Evolutionary conservation across 1,140 invertebrate species (phyloP), one percentile per base, ranked within the genome.

Genomic region (Drosophila lini): DNA sequence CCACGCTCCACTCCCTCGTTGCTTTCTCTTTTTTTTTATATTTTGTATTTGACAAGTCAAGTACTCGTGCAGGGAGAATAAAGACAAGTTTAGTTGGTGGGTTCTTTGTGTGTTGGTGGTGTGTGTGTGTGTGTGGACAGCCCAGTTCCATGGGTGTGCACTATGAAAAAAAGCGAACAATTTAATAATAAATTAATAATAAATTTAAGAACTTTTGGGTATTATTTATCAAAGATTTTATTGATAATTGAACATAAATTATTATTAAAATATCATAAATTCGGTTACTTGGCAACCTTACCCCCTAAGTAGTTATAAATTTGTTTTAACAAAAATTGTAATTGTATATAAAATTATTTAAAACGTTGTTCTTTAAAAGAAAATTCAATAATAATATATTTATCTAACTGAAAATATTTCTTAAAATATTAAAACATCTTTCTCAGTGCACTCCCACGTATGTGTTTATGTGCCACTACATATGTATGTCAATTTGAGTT

Each of bases 41-140:
- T 47, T 34, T 53, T 55, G 56, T 81, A 60, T 86, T 82, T 86
- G 83, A 67, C 76, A 82, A 86, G 82, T 86, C 83, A 85, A 83
- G 85, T 78, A 62, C 52, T 55, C 52, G 36, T 38, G 36, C 56
- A 60, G 80, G 69, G 59, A 63, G 78, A 41, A 57, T 59, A 55
- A 75, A 59, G 60, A 59, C 69, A 67, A 84, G 65, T 62, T 67
- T 80, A 47, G 45, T 65, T 28, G 36, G 32, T 64, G 44, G 41
- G 48, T 34, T 25, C 42, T 55, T 62, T 48, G 47, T 53, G 15
- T 52, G 42, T 70, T 11, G 31, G 50, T 64, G 57, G 48, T 48
- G 65, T 40, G 71, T 42, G 64, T 19, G 1, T 47, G 63, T 71
- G 56, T 52, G 44, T 59, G 65, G 68, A 58, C 52, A 57, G 68